Evolutionary conservation across 2,797 vertebrate genomes (phyloP).

Genomic region (Kryptolebias ocellatus): DNA sequence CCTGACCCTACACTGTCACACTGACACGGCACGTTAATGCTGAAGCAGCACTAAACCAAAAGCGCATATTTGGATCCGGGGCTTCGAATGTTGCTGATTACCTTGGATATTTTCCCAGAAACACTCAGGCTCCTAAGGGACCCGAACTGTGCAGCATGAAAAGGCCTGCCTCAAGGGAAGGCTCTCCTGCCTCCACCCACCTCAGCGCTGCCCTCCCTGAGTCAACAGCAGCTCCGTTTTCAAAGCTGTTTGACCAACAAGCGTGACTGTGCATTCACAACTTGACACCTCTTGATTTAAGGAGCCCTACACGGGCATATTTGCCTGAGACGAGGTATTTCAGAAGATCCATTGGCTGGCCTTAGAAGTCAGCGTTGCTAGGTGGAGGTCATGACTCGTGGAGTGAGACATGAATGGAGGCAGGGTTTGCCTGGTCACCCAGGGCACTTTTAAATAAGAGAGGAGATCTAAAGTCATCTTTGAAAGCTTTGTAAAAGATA

Average conservation of each 20-base stretch:
- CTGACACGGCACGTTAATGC: constrained; percentile 12
- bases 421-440: constrained; percentile 25
- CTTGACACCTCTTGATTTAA: constrained; percentile 78
- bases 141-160: constrained; percentile 67
- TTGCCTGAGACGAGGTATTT: constrained; percentile 64
- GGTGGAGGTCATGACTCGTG: constrained; percentile 52
- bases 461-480: constrained; percentile 30
- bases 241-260: constrained; percentile 74
- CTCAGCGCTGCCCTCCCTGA: constrained; percentile 65
- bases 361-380: constrained; percentile 43
- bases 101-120: constrained; percentile 68
- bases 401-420: constrained; percentile 41
- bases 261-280: constrained; percentile 76
- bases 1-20: background rate
- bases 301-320: constrained; percentile 52
- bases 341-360: constrained; percentile 48
- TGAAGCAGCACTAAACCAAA: constrained; percentile 28
- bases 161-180: constrained; percentile 66
- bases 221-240: constrained; percentile 75
- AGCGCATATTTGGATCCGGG: constrained; percentile 41
- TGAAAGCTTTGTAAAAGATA: constrained; percentile 20
- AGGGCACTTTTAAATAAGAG: constrained; percentile 36
- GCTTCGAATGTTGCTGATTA: constrained; percentile 37
- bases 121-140: constrained; percentile 75
- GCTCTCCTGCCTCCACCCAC: constrained; percentile 62